Percentiles rank a stretch among this genome's conserved stretches.
These are phyloP conservation scores for Sesia bembeciformis DNA, from an alignment of 2,888 invertebrate genomes.

Conservation along the genomic window DNA sequence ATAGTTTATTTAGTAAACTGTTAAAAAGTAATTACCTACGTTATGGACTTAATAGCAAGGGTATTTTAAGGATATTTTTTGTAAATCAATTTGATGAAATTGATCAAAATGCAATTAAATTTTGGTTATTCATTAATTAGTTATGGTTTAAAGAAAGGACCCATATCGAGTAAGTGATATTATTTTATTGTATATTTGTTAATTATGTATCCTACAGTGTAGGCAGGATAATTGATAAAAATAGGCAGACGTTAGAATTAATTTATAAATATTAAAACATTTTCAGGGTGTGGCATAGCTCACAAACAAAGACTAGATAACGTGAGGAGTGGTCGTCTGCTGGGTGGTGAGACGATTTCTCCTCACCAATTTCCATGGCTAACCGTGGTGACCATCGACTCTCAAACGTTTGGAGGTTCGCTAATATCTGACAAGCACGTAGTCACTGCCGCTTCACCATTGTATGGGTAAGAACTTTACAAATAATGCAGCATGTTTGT, in stretches of 20 bases:
- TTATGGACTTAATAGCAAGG: too few relatives aligned
- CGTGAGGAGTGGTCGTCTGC: conserved; percentile 31
- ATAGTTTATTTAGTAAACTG: background rate
- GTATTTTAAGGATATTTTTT: too few relatives aligned
- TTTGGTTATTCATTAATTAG: background rate
- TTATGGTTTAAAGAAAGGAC: too few relatives aligned
- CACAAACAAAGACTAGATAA: conserved; percentile 4
- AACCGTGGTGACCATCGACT: conserved; percentile 48
- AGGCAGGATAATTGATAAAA: too few relatives aligned
- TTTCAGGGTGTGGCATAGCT: conserved; percentile 21
- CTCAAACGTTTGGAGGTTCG: conserved; percentile 47
- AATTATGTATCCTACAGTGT: too few relatives aligned
- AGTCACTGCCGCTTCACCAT: conserved; percentile 66
- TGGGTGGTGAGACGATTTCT: conserved; percentile 60
- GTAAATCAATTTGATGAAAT: background rate
- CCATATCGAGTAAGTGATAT: too few relatives aligned
- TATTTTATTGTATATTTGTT: too few relatives aligned
- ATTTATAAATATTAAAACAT: background rate
- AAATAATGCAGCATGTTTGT: too few relatives aligned
- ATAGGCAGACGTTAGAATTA: too few relatives aligned
- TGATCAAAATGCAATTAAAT: background rate
- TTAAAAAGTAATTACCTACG: too few relatives aligned
- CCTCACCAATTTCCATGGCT: conserved; percentile 75
- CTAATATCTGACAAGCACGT: conserved; percentile 75
- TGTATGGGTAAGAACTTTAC: conserved; percentile 46